Base-by-base conservation (phyloP, 2,797 vertebrate species). In the Coreius guichenoti region DNA sequence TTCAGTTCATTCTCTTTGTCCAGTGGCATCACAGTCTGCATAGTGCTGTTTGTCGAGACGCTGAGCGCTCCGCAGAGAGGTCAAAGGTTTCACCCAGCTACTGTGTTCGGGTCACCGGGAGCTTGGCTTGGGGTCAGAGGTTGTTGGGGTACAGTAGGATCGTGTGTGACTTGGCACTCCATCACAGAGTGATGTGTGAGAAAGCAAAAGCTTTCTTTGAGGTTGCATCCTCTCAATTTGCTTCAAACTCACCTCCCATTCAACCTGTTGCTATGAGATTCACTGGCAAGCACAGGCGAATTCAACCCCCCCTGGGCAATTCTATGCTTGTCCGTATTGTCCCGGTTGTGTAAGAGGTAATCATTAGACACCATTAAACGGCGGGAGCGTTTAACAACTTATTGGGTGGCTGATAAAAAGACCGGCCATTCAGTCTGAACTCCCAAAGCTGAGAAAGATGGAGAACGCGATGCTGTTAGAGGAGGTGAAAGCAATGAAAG, bases 351-450 rank as follows among this genome's bases (percentile, higher is more conserved):
- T 90, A 88, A 90, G 88, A 87, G 90, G 90, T 90, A 90, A 90
- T 90, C 90, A 90, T 90, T 90, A 90, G 88, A 90, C 87, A 58
- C 88, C 87, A 85, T 89, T 89, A 88, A 90, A 89, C 68, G 86
- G 87, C 69, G 33, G 90, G 90, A 80, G 87, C 80, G 69, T 90
- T 90, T 89, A 89, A 88, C 88, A 86, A 83, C 88, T 87, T 89
- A 79, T 87, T 78, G 90, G 87, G 86, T 45, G 80, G 51, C 84
- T 90, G 82, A 88, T 89, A 90, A 89, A 86, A 68, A 87, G 81
- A 65, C 47, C 39, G 85, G 56, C 82, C 84, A 90, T 72, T 82
- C 45, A 88, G 75, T 6, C 78, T 45, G 33, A 82, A 84, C 87
- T 86, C 81, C 87, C 45, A 54, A 87, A 86, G 56, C 56, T 72